Evolutionary conservation across 2,888 invertebrate genomes (phyloP), one percentile per base, ranked within the genome.

Genomic region (Glyphotaelius pellucidus): DNA sequence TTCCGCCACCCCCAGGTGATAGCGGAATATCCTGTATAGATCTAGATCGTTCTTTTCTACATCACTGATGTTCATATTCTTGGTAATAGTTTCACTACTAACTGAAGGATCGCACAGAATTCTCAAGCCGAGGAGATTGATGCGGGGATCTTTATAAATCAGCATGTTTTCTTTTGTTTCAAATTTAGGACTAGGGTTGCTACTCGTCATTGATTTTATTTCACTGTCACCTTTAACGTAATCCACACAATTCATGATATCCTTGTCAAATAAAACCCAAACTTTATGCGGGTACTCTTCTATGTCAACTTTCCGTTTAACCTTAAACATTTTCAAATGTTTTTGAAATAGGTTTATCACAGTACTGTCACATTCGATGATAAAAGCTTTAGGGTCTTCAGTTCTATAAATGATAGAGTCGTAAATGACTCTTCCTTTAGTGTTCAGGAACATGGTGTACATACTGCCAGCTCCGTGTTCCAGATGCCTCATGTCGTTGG

Each of bases 381-480:
- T 95, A 94, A 96, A 97, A 0, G 96, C 95, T 90, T 97, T 95
- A 0, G 96, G 95, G 15, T 96, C 95, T 52, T 96, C 95, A 93
- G 95, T 95, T 94, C 96, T 95, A 95, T 98, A 98, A 88, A 99
- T 95, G 83, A 99, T 96, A 85, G 98, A 96, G 95, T 99, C 98
- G 95, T 97, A 98, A 94, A 99, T 94, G 89, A 99, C 97, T 95
- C 98, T 96, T 92, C 99, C 98, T 95, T 97, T 97, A 88, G 97
- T 97, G 95, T 99, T 99, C 31, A 99, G 95, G 95, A 99, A 98
- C 97, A 99, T 97, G 0, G 98, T 96, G 94, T 98, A 99, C 94
- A 98, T 97, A 92, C 97, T 97, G 11, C 96, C 95, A 3, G 96
- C 95, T 19, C 97, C 96, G 90, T 97, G 96, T 80, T 96, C 95